phyloP scores from a whole-genome alignment of 2,797 vertebrate species.

The Crenuchus spilurus region DNA sequence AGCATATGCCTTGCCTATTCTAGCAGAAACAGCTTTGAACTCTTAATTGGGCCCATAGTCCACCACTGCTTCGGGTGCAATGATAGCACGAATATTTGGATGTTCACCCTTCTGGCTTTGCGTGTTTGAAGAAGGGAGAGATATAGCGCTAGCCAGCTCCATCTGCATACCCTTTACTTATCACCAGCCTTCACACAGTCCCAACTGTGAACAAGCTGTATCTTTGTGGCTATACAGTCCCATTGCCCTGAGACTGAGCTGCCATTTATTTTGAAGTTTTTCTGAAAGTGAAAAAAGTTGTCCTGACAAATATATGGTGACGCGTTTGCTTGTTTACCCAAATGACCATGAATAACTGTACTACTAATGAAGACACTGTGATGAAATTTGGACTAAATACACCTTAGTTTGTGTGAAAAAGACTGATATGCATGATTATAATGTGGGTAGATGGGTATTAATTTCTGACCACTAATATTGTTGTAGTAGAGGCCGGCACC shows the following conservation, averaged over 20 bases:
- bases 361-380: too few species aligned
- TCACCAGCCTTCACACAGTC: slow-evolving; percentile 18
- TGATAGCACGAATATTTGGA: slow-evolving; percentile 5
- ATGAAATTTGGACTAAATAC: too few species aligned
- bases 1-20: slow-evolving; percentile 12
- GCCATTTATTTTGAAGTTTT: neutral
- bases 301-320: neutral
- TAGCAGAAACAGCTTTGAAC: neutral
- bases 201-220: neutral
- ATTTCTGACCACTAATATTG: too few species aligned
- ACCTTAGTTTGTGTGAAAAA: too few species aligned
- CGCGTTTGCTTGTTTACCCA: too few species aligned
- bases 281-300: slow-evolving; percentile 7
- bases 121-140: neutral
- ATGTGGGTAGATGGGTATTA: too few species aligned
- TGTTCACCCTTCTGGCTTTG: neutral
- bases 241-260: neutral
- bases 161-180: neutral
- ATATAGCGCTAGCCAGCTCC: neutral
- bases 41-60: neutral
- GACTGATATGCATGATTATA: too few species aligned
- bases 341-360: too few species aligned
- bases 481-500: too few species aligned
- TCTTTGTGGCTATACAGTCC: neutral
- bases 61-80: neutral